Base-by-base conservation (phyloP, 2,797 vertebrate genomes). In the Danio choprae region DNA sequence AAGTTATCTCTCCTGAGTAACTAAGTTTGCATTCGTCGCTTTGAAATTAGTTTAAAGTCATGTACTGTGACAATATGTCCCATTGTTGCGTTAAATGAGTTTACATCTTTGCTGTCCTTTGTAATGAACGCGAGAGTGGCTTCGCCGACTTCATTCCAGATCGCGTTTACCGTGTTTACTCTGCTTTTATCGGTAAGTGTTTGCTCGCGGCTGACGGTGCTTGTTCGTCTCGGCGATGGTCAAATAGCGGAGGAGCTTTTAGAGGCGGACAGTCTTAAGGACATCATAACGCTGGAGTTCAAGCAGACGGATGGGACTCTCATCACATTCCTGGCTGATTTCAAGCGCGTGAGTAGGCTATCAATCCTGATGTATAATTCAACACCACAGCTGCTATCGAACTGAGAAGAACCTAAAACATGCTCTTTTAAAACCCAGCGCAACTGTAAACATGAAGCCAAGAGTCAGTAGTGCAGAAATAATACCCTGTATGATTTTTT, bases 201-300 rank as follows among this genome's bases (percentile, higher is more conserved):
- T 60, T 80, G 87, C 6, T 87, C 93, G 0, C 93, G 94, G 88
- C 90, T 95, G 82, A 92, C 91, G 84, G 95, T 96, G 55, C 92
- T 93, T 10, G 94, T 96, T 79, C 89, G 94, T 62, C 84, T 95
- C 69, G 89, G 89, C 20, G 93, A 93, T 79, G 94, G 95, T 81
- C 92, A 92, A 83, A 89, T 96, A 85, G 89, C 93, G 6, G 93
- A 95, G 87, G 94, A 95, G 89, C 91, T 89, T 50, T 88, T 95
- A 83, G 94, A 95, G 86, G 94, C 95, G 29, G 94, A 96, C 89
- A 92, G 92, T 84, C 91, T 92, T 6, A 84, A 86, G 67, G 94
- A 95, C 91, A 91, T 88, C 82, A 89, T 95, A 85, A 90, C 89
- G 81, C 87, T 95, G n/a, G 95, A 95, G 92, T 93, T 95, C 68